These are phyloP conservation scores for Poeciliopsis prolifica DNA, from an alignment of 2,113 vertebrate species.

Conservation along the genomic window DNA sequence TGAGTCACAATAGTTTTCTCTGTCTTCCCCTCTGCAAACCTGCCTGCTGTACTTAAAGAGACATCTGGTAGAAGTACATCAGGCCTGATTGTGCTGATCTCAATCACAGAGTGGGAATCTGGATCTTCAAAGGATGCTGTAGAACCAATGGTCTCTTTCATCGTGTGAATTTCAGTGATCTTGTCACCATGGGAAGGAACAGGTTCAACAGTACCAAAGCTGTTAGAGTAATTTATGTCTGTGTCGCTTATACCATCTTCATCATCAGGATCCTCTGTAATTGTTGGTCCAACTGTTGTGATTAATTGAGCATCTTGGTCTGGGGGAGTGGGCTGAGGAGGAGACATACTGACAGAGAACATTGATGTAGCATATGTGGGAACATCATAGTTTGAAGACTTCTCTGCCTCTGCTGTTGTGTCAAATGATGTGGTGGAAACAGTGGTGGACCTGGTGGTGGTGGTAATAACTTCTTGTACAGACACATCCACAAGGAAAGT, in stretches of 20 bases:
- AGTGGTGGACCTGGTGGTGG: slow-evolving; percentile 19
- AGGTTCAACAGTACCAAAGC: neutral
- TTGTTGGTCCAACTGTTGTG: slow-evolving; percentile 50
- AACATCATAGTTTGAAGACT: slow-evolving; percentile 25
- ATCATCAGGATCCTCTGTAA: slow-evolving; percentile 47
- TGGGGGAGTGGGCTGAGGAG: slow-evolving; percentile 48
- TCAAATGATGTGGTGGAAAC: slow-evolving; percentile 12
- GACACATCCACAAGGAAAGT: slow-evolving; percentile 73
- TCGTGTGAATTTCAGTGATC: slow-evolving; percentile 19
- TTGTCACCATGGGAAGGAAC: slow-evolving; percentile 45
- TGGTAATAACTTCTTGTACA: slow-evolving; percentile 42
- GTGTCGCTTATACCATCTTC: slow-evolving; percentile 23
- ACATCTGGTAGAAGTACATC: slow-evolving; percentile 60
- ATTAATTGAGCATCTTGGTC: slow-evolving; percentile 59
- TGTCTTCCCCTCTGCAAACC: slow-evolving; percentile 72
- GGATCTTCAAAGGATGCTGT: slow-evolving; percentile 49
- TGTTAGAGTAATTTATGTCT: slow-evolving; percentile 42
- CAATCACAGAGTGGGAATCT: slow-evolving; percentile 60
- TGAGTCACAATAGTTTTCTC: slow-evolving; percentile 63
- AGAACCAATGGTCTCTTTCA: slow-evolving; percentile 21
- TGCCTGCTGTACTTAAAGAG: slow-evolving; percentile 61
- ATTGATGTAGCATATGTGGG: slow-evolving; percentile 66
- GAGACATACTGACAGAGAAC: slow-evolving; percentile 82
- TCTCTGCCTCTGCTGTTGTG: slow-evolving; percentile 30
- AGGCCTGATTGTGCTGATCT: slow-evolving; percentile 67